These are phyloP conservation scores for Ochropleura plecta DNA, from an alignment of 2,888 invertebrate genomes.

Conservation along the genomic window DNA sequence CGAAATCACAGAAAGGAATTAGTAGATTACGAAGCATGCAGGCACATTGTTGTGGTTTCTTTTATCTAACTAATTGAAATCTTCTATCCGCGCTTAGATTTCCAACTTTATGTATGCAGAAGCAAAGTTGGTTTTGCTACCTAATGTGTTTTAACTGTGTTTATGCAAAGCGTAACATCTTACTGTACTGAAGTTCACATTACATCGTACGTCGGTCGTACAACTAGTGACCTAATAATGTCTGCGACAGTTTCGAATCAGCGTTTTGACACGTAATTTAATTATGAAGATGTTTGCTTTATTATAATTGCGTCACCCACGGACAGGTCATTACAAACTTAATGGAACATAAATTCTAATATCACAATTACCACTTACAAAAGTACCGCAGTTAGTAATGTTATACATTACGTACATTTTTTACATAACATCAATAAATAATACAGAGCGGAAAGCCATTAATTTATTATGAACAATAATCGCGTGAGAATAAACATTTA, in stretches of 20 bases:
- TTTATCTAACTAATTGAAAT: constrained; percentile 57
- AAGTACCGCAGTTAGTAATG: constrained; percentile 57
- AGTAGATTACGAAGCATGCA: constrained; percentile 71
- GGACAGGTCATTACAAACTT: constrained; percentile 49
- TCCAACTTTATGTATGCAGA: constrained; percentile 19
- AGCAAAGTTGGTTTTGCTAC: constrained; percentile 37
- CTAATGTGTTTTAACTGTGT: constrained; percentile 14
- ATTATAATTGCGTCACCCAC: constrained; percentile 73
- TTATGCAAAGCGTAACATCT: constrained; percentile 57
- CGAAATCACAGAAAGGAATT: constrained; percentile 68
- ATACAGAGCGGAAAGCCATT: constrained; percentile 75
- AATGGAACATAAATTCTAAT: constrained; percentile 58
- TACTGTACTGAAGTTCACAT: constrained; percentile 76
- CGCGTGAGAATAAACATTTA: constrained; percentile 88
- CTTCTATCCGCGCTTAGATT: constrained; percentile 7
- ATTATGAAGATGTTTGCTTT: constrained; percentile 75
- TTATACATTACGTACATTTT: constrained; percentile 67
- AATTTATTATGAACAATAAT: constrained; percentile 83
- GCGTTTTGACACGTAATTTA: constrained; percentile 78
- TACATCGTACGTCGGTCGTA: constrained; percentile 73
- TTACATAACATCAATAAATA: constrained; percentile 78
- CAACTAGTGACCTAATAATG: constrained; percentile 81
- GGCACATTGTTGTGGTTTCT: constrained; percentile 72
- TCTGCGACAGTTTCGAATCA: constrained; percentile 77
- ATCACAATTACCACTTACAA: constrained; percentile 54